Evolutionary conservation across 1,140 invertebrate species (phyloP).

Genomic region (Drosophila ficusphila): DNA sequence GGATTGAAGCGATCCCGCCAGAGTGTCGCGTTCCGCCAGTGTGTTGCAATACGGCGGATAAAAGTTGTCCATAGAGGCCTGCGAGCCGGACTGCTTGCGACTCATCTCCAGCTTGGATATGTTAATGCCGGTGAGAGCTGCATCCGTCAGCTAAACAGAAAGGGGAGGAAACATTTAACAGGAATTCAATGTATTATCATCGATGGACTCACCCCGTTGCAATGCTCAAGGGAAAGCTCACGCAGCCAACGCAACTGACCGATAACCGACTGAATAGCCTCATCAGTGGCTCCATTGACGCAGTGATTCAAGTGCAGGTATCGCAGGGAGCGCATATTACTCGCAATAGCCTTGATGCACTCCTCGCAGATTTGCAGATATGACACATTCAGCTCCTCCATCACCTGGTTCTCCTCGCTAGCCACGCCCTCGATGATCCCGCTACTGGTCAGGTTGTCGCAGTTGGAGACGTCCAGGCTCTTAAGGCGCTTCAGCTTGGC

Average conservation of each 20-base stretch:
- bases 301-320: conserved; percentile 88
- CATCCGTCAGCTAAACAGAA: conserved; percentile 85
- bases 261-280: conserved; percentile 87
- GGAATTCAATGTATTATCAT: not conserved
- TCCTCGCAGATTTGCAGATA: conserved; percentile 87
- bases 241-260: conserved; percentile 87
- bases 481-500: conserved; percentile 85
- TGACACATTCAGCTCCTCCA: conserved; percentile 87
- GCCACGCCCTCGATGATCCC: conserved; percentile 87
- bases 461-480: conserved; percentile 88
- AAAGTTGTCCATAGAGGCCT: conserved; percentile 49
- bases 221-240: conserved; percentile 87
- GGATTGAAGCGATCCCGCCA: conserved; percentile 56
- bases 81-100: conserved; percentile 40
- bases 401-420: conserved; percentile 77
- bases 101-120: conserved; percentile 73
- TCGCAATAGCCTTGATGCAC: conserved; percentile 86
- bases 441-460: conserved; percentile 87
- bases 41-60: conserved; percentile 62
- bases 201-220: conserved; percentile 86
- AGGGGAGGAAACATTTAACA: too few species aligned
- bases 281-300: conserved; percentile 88
- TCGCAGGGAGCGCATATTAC: conserved; percentile 86
- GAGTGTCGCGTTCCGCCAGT: conserved; percentile 42
- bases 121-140: conserved; percentile 88